These are phyloP conservation scores for Cheiracanthium punctorium DNA, from an alignment of 2,888 invertebrate species.

Conservation along the genomic window DNA sequence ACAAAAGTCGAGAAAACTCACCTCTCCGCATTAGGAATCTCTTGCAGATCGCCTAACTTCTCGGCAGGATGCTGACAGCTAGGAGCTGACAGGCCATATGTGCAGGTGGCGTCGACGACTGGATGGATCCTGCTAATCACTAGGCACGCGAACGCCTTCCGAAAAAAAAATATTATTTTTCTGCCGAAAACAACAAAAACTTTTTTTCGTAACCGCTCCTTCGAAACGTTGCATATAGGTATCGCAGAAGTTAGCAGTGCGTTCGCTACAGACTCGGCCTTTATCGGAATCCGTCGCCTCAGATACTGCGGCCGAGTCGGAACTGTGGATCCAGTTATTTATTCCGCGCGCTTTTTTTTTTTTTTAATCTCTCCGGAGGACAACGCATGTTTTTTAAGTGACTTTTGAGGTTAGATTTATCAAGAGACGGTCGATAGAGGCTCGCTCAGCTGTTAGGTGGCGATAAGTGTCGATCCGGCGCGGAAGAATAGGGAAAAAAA, in stretches of 20 bases:
- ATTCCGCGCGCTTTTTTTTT: too few relatives aligned
- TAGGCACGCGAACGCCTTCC: slow-evolving; percentile 12
- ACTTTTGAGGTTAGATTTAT: slow-evolving; percentile 6
- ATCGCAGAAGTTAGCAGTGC: too few relatives aligned
- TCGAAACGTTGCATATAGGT: too few relatives aligned
- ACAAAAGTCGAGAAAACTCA: background rate
- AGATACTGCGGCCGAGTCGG: background rate
- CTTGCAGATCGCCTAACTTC: background rate
- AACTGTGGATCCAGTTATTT: background rate
- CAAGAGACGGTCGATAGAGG: background rate
- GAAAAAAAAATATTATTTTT: background rate
- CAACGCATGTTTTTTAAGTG: slow-evolving; percentile 5
- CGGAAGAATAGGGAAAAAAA: too few relatives aligned
- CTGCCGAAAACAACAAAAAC: too few relatives aligned
- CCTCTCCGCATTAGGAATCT: background rate
- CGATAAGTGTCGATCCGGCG: background rate
- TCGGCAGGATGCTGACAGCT: background rate
- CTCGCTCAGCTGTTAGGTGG: background rate
- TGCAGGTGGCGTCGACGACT: background rate
- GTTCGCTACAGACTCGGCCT: slow-evolving; percentile 4
- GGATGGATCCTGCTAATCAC: background rate
- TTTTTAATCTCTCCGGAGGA: background rate
- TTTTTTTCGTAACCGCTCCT: too few relatives aligned
- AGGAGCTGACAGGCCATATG: background rate
- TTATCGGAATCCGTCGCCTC: background rate